phyloP scores from a whole-genome alignment of 2,888 invertebrate species.

The Arctia plantaginis region DNA sequence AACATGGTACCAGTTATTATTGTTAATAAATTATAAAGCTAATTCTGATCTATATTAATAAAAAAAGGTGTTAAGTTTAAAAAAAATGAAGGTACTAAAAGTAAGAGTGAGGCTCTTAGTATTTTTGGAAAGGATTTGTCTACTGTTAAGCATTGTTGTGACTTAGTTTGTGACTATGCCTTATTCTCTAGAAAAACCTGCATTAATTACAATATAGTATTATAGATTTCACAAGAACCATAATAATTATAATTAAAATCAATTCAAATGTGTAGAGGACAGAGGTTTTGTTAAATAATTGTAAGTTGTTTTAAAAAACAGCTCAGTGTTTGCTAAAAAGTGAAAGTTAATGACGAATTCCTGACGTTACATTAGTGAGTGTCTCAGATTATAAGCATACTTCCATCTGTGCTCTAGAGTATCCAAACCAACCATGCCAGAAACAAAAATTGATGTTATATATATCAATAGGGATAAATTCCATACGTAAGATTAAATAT shows the following conservation, averaged over 20 bases:
- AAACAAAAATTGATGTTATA: too few species aligned
- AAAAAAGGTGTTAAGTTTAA: too few species aligned
- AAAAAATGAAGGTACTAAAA: background rate
- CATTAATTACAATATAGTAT: background rate
- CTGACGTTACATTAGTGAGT: background rate
- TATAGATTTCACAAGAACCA: background rate
- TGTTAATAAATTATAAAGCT: too few species aligned
- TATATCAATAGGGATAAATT: too few species aligned
- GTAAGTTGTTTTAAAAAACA: background rate
- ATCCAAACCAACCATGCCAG: background rate
- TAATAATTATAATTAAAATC: background rate
- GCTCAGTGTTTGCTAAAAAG: background rate
- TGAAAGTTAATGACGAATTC: background rate
- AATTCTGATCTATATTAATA: background rate
- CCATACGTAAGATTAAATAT: too few species aligned
- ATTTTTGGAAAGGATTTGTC: background rate
- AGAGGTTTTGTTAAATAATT: background rate
- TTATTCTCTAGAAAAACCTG: background rate
- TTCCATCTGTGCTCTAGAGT: background rate
- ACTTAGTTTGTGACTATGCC: background rate
- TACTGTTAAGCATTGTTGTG: background rate
- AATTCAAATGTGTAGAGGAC: background rate
- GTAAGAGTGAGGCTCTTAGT: background rate
- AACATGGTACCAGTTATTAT: background rate
- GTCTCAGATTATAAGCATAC: background rate